Percentiles rank a stretch among this genome's conserved stretches.
These are phyloP conservation scores for Synergus gifuensis DNA, from an alignment of 2,888 invertebrate genomes.

Conservation along the genomic window DNA sequence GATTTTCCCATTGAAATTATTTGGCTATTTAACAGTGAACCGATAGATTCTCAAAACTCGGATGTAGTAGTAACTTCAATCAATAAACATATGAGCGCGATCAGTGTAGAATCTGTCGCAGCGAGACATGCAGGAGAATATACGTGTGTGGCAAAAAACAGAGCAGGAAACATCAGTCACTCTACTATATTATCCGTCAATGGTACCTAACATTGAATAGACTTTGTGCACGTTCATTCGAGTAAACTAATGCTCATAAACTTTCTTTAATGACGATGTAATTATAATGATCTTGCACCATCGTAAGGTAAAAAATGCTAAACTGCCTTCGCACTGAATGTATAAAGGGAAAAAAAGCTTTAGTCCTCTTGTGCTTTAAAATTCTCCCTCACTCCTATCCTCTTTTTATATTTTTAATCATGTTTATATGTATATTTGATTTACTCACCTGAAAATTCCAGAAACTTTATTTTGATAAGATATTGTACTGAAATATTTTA, in stretches of 20 bases:
- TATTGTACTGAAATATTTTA: no score
- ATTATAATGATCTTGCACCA: neutral
- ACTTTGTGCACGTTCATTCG: conserved; percentile 48
- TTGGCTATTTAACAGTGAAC: conserved; percentile 86
- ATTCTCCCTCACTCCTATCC: neutral
- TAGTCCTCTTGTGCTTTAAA: neutral
- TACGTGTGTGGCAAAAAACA: conserved; percentile 79
- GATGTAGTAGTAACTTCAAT: conserved; percentile 79
- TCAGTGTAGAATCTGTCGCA: conserved; percentile 80
- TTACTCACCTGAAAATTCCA: neutral
- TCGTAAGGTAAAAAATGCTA: neutral
- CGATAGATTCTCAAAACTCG: conserved; percentile 70
- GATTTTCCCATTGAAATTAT: conserved; percentile 86
- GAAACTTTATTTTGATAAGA: neutral
- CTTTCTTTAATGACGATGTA: neutral
- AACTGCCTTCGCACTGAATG: neutral
- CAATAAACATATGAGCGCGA: conserved; percentile 78
- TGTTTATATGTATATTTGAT: neutral
- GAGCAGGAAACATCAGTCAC: conserved; percentile 78
- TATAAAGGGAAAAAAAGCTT: conserved; percentile 1
- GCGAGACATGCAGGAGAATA: conserved; percentile 80
- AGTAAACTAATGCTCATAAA: conserved; percentile 24
- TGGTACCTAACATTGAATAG: conserved; percentile 67
- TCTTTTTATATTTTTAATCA: neutral
- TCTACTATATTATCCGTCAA: conserved; percentile 79